phyloP scores from a whole-genome alignment of 1,140 invertebrate genomes.

The Tetragnatha versicolor region DNA sequence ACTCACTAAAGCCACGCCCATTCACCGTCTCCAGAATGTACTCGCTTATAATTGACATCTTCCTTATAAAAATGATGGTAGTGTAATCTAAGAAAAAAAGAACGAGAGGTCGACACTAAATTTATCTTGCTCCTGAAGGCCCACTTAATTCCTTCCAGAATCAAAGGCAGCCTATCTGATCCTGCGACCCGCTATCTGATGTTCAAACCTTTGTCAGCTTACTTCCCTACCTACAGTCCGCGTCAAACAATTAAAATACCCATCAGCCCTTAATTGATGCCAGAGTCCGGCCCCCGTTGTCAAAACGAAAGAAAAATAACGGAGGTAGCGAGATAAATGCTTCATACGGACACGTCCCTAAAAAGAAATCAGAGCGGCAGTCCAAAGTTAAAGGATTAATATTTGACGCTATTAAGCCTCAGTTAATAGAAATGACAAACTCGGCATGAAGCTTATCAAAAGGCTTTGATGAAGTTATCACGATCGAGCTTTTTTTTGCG shows the following conservation, averaged over 20 bases:
- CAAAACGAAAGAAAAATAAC: conserved; percentile 42
- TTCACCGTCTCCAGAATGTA: no score
- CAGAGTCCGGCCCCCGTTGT: conserved; percentile 26
- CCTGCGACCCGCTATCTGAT: no score
- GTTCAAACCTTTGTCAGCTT: no score
- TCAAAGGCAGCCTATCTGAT: no score
- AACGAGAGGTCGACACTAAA: no score
- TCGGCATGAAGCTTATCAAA: conserved; percentile 17
- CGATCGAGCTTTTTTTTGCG: conserved; percentile 24
- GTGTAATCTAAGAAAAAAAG: no score
- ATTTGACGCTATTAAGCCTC: conserved; percentile 47
- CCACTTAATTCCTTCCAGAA: no score
- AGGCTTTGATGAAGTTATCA: conserved; percentile 50
- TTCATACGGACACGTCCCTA: background rate
- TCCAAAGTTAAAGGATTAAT: conserved; percentile 41
- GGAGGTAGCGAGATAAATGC: conserved; percentile 26
- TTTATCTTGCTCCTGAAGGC: no score
- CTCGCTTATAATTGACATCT: no score
- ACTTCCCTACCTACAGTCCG: no score
- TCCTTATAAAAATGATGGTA: no score
- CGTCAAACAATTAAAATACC: conserved; percentile 27
- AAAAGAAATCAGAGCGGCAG: conserved; percentile 29
- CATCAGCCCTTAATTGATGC: conserved; percentile 35
- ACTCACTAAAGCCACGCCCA: no score
- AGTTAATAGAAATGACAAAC: conserved; percentile 50